Conservation (phyloP, 1,140 invertebrate genomes). For the Drosophila nigromelanica region DNA sequence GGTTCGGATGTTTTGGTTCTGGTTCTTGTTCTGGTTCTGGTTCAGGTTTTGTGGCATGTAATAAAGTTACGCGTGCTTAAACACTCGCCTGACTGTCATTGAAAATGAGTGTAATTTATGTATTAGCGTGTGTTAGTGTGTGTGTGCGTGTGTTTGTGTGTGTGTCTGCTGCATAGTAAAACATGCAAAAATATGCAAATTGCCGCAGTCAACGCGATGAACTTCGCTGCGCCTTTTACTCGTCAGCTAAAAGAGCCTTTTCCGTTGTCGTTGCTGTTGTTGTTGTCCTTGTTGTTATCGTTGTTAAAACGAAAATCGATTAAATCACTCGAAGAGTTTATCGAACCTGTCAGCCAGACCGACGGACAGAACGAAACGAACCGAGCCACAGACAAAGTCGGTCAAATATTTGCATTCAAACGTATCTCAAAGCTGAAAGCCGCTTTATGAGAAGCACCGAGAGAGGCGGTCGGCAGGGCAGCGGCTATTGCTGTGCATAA, state of each 20-base stretch:
- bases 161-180: conserved; percentile 66
- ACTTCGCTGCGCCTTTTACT: conserved; percentile 63
- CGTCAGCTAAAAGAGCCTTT: conserved; percentile 70
- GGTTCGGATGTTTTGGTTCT: not conserved
- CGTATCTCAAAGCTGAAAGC: conserved; percentile 8
- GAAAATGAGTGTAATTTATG: conserved; percentile 57
- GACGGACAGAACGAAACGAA: conserved; percentile 3
- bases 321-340: conserved; percentile 71
- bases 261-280: conserved; percentile 32
- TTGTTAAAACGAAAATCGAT: conserved; percentile 57
- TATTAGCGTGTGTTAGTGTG: conserved; percentile 55
- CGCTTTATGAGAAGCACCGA: conserved; percentile 19
- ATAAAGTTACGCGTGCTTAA: conserved; percentile 70
- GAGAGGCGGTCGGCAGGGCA: not conserved
- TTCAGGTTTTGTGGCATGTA: conserved; percentile 48
- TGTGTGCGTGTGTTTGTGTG: conserved; percentile 54
- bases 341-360: conserved; percentile 54
- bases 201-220: conserved; percentile 78
- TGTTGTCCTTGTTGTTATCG: not conserved
- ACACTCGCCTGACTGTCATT: conserved; percentile 53
- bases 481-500: conserved; percentile 54
- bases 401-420: conserved; percentile 45
- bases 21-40: conserved; percentile 16
- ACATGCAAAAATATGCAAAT: conserved; percentile 82
- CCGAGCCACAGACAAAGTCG: conserved; percentile 21